phyloP scores from a whole-genome alignment of 2,113 vertebrate species.

The Limanda limanda region DNA sequence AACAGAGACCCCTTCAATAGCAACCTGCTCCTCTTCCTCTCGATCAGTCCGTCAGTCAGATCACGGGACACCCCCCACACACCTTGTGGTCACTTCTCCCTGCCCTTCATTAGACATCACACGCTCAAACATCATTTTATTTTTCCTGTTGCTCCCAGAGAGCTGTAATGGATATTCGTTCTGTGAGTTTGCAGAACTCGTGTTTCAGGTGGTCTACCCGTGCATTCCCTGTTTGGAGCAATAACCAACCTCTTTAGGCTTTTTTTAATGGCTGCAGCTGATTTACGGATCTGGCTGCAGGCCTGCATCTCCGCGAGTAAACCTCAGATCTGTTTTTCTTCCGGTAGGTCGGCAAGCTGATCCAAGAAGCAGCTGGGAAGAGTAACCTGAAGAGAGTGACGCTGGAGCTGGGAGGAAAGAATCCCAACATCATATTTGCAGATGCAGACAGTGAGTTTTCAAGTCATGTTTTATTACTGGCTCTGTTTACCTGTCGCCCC shows the following conservation, averaged over 20 bases:
- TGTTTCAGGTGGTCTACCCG: constrained; percentile 65
- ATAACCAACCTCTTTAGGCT: constrained; percentile 68
- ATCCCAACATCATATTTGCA: constrained; percentile 99
- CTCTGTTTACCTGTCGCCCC: constrained; percentile 21
- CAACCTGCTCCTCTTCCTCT: constrained; percentile 7
- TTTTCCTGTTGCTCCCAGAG: constrained; percentile 57
- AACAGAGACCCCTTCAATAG: constrained; percentile 30
- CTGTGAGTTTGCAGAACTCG: constrained; percentile 72
- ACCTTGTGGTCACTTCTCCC: constrained; percentile 75
- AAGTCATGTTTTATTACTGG: constrained; percentile 42
- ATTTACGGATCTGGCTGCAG: constrained; percentile 71
- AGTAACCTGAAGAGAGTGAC: constrained; percentile 99
- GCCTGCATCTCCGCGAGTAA: constrained; percentile 71
- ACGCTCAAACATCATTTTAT: constrained; percentile 71
- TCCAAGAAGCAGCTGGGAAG: constrained; percentile 98
- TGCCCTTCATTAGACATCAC: constrained; percentile 68
- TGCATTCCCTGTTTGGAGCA: constrained; percentile 59
- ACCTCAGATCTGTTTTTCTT: constrained; percentile 78
- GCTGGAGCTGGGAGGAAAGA: constrained; percentile 98
- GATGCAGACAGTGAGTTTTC: constrained; percentile 96
- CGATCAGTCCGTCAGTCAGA: constrained; percentile 9
- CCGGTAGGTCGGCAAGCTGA: constrained; percentile 94
- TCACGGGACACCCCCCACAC: constrained; percentile 64
- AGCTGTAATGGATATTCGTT: constrained; percentile 76
- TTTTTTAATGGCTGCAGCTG: constrained; percentile 74